A percentile compares a stretch with the other conserved stretches of the same genome.
phyloP scores from a whole-genome alignment of 2,797 vertebrate genomes.

The Molossus molossus region DNA sequence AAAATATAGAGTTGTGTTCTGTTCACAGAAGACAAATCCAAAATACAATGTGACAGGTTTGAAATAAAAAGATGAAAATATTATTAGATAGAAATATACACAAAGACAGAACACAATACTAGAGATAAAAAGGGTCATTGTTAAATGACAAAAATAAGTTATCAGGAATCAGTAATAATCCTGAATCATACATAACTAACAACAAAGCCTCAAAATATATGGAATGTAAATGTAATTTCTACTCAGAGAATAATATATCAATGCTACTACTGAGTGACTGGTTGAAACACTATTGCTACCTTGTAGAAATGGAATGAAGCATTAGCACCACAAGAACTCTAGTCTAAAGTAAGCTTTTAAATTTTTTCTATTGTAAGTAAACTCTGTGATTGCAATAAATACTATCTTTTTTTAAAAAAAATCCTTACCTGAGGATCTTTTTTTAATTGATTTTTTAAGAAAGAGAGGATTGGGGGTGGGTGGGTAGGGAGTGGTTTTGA shows the following conservation, averaged over 20 bases:
- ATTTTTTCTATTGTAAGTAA: background rate
- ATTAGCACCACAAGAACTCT: background rate
- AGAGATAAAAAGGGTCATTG: slow-evolving; percentile 33
- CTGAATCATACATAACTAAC: background rate
- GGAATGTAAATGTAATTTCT: background rate
- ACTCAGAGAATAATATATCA: background rate
- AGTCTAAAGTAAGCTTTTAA: background rate
- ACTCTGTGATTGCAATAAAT: background rate
- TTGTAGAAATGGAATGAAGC: slow-evolving; percentile 5
- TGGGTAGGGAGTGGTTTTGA: too few species aligned
- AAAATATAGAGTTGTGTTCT: background rate
- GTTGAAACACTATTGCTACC: background rate
- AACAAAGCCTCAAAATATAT: background rate
- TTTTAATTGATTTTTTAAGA: background rate
- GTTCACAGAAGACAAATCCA: slow-evolving; percentile 1
- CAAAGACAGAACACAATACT: background rate
- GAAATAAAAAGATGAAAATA: slow-evolving; percentile 17
- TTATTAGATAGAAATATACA: slow-evolving; percentile 1
- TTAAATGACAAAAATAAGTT: slow-evolving; percentile 4
- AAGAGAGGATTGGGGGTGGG: background rate
- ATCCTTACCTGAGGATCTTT: background rate
- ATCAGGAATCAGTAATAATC: slow-evolving; percentile 1
- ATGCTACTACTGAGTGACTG: background rate
- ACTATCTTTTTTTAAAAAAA: background rate
- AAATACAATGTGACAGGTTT: slow-evolving; percentile 9